A percentile compares a stretch with the other conserved stretches of the same genome.
Conservation (phyloP, 1,140 invertebrate species). For the Drosophila albomicans region DNA sequence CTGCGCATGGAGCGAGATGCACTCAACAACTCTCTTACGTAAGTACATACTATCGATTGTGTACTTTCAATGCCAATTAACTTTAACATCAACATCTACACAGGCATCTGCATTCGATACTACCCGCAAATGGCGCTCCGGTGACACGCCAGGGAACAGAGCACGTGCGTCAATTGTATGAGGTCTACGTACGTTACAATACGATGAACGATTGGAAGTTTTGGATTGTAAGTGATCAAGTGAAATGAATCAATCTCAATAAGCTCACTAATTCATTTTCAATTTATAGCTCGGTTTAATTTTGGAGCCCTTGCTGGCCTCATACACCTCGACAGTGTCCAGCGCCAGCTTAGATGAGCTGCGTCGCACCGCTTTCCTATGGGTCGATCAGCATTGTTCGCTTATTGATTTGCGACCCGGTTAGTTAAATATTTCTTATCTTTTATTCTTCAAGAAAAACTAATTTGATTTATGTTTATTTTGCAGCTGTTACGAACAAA, state of each 20-base stretch:
- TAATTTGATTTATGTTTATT: conserved; percentile 2
- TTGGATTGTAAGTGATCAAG: conserved; percentile 92
- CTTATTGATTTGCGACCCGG: conserved; percentile 96
- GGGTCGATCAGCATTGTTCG: conserved; percentile 98
- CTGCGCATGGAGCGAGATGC: conserved; percentile 94
- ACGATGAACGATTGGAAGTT: conserved; percentile 98
- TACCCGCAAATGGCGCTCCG: conserved; percentile 97
- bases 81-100: neutral
- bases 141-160: conserved; percentile 95
- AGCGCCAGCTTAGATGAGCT: conserved; percentile 96
- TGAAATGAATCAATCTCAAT: neutral
- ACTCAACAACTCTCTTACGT: conserved; percentile 94
- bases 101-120: conserved; percentile 96
- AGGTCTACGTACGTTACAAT: conserved; percentile 94
- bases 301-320: conserved; percentile 93
- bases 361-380: conserved; percentile 94
- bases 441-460: neutral
- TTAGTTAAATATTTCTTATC: conserved; percentile 84
- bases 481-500: conserved; percentile 95
- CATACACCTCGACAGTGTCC: conserved; percentile 96
- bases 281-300: conserved; percentile 94
- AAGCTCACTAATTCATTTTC: neutral
- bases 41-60: conserved; percentile 3
- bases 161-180: conserved; percentile 97
- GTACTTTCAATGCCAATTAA: neutral